Evolutionary conservation across 2,888 invertebrate genomes (phyloP).

Genomic region (Nomada flava): DNA sequence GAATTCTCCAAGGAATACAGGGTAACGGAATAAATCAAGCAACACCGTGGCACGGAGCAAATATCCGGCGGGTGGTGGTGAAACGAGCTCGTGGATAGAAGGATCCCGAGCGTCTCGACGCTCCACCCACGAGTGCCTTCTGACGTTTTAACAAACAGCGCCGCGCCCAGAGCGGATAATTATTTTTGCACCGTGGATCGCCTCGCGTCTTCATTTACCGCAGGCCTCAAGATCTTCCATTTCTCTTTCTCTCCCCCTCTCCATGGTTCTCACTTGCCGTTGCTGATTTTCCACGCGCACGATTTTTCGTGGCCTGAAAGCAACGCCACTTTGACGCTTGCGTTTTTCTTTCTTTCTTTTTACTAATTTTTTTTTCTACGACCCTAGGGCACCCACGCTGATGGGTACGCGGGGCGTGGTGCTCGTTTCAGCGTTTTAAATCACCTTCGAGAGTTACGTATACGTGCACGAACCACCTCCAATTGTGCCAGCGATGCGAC

Average conservation of each 20-base stretch:
- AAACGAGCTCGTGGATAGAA: slow-evolving; percentile 39
- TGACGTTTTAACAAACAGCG: slow-evolving; percentile 82
- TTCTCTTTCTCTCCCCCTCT: slow-evolving; percentile 6
- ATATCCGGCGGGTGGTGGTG: slow-evolving; percentile 49
- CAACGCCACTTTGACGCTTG: slow-evolving; percentile 53
- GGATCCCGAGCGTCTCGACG: slow-evolving; percentile 55
- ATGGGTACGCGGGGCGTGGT: slow-evolving; percentile 77
- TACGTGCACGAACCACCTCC: slow-evolving; percentile 43
- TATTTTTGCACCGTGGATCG: slow-evolving; percentile 78
- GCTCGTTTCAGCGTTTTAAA: slow-evolving; percentile 80
- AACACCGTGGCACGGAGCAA: slow-evolving; percentile 25
- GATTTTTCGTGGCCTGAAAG: slow-evolving; percentile 70
- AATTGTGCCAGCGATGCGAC: background rate
- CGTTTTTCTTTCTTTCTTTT: slow-evolving; percentile 12
- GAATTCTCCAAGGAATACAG: background rate
- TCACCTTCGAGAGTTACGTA: slow-evolving; percentile 75
- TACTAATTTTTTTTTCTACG: slow-evolving; percentile 46
- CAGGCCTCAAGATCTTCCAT: slow-evolving; percentile 57
- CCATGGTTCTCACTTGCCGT: background rate
- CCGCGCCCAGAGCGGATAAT: slow-evolving; percentile 81
- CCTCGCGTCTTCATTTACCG: slow-evolving; percentile 82
- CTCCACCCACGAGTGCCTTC: slow-evolving; percentile 73
- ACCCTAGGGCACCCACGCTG: slow-evolving; percentile 62
- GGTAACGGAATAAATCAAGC: slow-evolving; percentile 14
- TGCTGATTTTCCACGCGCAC: slow-evolving; percentile 34